Base-by-base conservation (phyloP, 2,797 vertebrate species). In the Huso huso region DNA sequence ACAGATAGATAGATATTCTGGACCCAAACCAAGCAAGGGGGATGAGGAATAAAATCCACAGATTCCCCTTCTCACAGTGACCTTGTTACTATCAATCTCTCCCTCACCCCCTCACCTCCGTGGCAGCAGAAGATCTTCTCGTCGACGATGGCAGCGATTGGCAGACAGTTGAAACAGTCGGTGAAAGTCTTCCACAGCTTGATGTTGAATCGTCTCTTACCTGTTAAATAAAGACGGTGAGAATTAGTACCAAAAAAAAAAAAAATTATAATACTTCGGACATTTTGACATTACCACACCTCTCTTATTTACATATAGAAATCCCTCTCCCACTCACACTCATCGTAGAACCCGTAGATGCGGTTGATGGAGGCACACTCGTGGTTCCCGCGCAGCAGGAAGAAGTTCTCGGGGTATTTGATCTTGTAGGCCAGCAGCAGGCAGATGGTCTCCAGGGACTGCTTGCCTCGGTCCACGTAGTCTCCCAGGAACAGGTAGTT, bases 61-160 rank as follows among this genome's bases (percentile, higher is more conserved):
- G 23, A 37, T 37, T 48, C 49, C 48, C 23, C 9, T 49, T 4
- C 11, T 48, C 0, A 1, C 10, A 1, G 11, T 13, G 12, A 4
- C 3, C 49, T 6, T 53, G 51, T 8, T 11, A 6, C 13, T 1
- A 1, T 49, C 6, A 8, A 1, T 2, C n/a, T 4, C 23, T 37
- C 23, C 23, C 23, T 37, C 9, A 8, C 12, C n/a, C 2, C 49
- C 48, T 3, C 82, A 96, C 95, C 95, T 92, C 95, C 95, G 0
- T 97, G 95, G 75, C 95, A 97, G 79, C 95, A 97, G 84, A 98
- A 98, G 77, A 98, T 97, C 84, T 98, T 97, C 86, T 98, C 95
- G 0, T 98, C 96, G 61, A 98, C 95, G 0, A 98, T 97, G 75
- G 96, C 96, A 0, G 95, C 94, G 0, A 98, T 97, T 74, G 95